phyloP scores from a whole-genome alignment of 2,797 vertebrate species.

The Esox lucius region DNA sequence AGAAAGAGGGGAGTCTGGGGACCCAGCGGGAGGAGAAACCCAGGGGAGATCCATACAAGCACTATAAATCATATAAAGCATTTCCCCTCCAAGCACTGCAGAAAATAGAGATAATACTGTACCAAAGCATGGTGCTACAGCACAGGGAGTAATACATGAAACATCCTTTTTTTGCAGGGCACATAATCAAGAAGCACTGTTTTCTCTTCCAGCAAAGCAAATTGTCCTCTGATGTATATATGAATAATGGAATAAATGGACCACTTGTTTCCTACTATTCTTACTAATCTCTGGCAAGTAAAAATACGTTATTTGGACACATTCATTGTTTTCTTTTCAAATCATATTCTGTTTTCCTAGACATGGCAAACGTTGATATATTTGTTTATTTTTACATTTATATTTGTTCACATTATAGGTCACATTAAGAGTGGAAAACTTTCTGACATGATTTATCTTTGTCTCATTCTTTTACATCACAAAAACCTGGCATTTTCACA shows the following conservation, averaged over 20 bases:
- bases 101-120: constrained; percentile 10
- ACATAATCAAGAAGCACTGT: background rate
- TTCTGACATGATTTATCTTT: too few species aligned
- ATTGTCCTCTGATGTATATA: background rate
- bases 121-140: background rate
- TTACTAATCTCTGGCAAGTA: too few species aligned
- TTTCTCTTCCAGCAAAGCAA: background rate
- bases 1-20: too few species aligned
- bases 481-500: too few species aligned
- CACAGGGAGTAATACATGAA: background rate
- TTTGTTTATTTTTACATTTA: constrained; percentile 40
- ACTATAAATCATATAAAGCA: constrained; percentile 32
- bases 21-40: constrained; percentile 7
- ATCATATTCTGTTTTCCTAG: constrained; percentile 35
- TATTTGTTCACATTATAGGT: too few species aligned
- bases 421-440: too few species aligned
- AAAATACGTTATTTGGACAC: background rate
- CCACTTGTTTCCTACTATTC: too few species aligned
- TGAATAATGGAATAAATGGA: too few species aligned
- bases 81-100: constrained; percentile 19
- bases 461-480: too few species aligned
- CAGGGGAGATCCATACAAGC: constrained; percentile 30
- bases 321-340: constrained; percentile 17
- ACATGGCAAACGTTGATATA: constrained; percentile 39
- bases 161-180: background rate